Conservation (phyloP, 2,888 invertebrate species). For the Brachynemurus nebulosus region DNA sequence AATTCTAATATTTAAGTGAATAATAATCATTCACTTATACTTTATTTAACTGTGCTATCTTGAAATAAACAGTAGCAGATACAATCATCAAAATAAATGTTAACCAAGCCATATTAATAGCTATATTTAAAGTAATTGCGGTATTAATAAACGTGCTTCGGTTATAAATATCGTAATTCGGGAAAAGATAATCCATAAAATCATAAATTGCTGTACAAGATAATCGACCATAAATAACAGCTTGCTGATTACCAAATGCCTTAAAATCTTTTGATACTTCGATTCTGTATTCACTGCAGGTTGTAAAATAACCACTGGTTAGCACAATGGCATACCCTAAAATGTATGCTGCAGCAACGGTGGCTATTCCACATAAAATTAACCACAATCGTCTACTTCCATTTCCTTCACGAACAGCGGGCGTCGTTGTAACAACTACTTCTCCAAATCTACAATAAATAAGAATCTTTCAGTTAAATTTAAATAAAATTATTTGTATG, state of each 20-base stretch:
- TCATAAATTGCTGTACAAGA: constrained; percentile 63
- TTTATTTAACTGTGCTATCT: constrained; percentile 9
- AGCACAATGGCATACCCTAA: constrained; percentile 53
- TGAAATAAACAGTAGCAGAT: constrained; percentile 37
- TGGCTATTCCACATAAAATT: constrained; percentile 33
- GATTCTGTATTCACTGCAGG: constrained; percentile 62
- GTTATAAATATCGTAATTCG: constrained; percentile 45
- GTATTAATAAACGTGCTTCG: constrained; percentile 59
- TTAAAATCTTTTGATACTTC: constrained; percentile 44
- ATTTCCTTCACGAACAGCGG: background rate
- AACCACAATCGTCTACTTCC: constrained; percentile 2
- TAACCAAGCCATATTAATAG: constrained; percentile 48
- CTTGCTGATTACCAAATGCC: constrained; percentile 41
- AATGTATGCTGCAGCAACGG: constrained; percentile 48
- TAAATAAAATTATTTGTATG: no score
- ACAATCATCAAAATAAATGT: constrained; percentile 41
- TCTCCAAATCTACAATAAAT: constrained; percentile 4
- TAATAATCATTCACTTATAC: background rate
- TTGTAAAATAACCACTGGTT: constrained; percentile 57
- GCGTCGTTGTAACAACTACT: background rate
- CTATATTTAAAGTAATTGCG: constrained; percentile 49
- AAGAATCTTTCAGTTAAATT: no score
- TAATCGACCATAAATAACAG: constrained; percentile 48
- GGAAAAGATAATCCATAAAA: constrained; percentile 72
- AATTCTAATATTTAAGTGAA: no score